Evolutionary conservation across 2,113 vertebrate species (phyloP).

Genomic region (Catharus minimus): DNA sequence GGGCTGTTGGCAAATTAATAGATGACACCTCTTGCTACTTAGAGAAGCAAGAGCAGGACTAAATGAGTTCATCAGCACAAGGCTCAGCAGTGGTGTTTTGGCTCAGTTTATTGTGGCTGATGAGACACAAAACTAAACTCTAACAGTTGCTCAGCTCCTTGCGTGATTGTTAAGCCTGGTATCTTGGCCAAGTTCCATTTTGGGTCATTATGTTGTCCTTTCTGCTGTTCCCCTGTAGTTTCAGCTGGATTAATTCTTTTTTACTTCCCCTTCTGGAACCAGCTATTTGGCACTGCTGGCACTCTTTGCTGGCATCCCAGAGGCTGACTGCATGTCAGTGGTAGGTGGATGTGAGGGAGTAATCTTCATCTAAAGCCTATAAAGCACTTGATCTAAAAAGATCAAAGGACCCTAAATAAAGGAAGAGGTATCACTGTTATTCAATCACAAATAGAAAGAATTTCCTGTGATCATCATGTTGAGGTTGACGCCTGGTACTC

Average conservation of each 20-base stretch:
- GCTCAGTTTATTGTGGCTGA: background rate
- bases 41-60: background rate
- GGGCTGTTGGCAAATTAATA: slow-evolving; percentile 44
- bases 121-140: slow-evolving; percentile 35
- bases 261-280: slow-evolving; percentile 25
- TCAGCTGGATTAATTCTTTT: slow-evolving; percentile 45
- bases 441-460: slow-evolving; percentile 6
- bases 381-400: slow-evolving; percentile 52
- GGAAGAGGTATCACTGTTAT: slow-evolving; percentile 26
- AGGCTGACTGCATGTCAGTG: slow-evolving; percentile 14
- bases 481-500: background rate
- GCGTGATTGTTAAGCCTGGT: slow-evolving; percentile 26
- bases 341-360: slow-evolving; percentile 7
- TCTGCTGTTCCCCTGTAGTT: slow-evolving; percentile 37
- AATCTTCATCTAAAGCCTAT: slow-evolving; percentile 34
- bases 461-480: background rate
- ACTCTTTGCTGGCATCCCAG: slow-evolving; percentile 25
- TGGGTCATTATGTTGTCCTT: slow-evolving; percentile 51
- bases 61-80: background rate
- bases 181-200: slow-evolving; percentile 39
- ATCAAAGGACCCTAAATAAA: slow-evolving; percentile 28
- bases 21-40: slow-evolving; percentile 65
- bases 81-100: slow-evolving; percentile 29
- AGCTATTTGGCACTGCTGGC: slow-evolving; percentile 17
- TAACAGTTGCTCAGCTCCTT: slow-evolving; percentile 34